These are phyloP conservation scores for Spinibarbus caldwelli DNA, from an alignment of 2,797 vertebrate species.

Conservation along the genomic window DNA sequence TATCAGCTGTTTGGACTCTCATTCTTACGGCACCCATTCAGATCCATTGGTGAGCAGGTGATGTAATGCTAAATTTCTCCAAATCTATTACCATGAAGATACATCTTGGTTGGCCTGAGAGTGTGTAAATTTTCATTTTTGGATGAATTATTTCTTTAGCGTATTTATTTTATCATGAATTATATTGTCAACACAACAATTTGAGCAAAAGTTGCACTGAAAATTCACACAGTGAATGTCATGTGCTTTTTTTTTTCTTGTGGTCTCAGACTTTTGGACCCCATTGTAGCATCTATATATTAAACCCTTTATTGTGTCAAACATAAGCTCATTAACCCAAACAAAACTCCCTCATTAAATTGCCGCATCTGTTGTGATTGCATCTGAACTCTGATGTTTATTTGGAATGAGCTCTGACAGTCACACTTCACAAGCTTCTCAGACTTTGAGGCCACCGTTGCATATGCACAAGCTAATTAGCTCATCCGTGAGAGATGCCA, in stretches of 20 bases:
- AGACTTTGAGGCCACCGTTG: neutral
- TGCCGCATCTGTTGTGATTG: neutral
- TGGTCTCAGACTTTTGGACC: neutral
- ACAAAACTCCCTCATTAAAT: neutral
- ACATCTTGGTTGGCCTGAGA: neutral
- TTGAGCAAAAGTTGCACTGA: neutral
- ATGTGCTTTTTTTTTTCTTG: neutral
- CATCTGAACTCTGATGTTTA: neutral
- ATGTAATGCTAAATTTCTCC: neutral
- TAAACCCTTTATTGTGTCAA: neutral
- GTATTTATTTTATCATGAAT: neutral
- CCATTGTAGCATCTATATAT: neutral
- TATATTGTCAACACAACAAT: neutral
- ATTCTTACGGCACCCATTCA: neutral
- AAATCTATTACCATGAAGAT: neutral
- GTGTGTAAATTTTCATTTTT: neutral
- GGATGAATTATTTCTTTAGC: neutral
- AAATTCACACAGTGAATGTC: neutral
- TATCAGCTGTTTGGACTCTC: neutral
- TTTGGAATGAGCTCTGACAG: neutral
- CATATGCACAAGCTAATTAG: neutral
- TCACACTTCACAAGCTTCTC: slow-evolving; percentile 21
- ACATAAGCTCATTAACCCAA: slow-evolving; percentile 16
- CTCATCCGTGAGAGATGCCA: neutral
- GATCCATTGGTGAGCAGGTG: neutral